These are phyloP conservation scores for Aphidius gifuensis DNA, from an alignment of 1,140 invertebrate species.

Conservation along the genomic window DNA sequence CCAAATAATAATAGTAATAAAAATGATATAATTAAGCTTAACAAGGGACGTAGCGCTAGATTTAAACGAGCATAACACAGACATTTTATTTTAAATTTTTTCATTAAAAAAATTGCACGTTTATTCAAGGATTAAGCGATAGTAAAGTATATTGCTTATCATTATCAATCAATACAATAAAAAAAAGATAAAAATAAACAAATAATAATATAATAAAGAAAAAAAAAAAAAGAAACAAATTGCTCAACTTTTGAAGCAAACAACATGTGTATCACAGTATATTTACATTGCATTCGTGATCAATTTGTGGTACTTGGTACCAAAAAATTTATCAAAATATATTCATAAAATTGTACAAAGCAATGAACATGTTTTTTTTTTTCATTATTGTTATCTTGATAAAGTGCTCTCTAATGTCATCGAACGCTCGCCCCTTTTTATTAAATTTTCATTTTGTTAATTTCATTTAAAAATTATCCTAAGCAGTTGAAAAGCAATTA, in stretches of 20 bases:
- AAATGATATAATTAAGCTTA: background rate
- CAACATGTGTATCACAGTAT: constrained; percentile 9
- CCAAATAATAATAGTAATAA: background rate
- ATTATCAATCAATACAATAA: background rate
- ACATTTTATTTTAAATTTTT: background rate
- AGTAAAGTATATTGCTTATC: background rate
- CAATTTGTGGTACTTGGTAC: background rate
- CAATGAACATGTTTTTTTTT: constrained; percentile 1
- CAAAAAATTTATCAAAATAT: constrained; percentile 1
- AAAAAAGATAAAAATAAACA: background rate
- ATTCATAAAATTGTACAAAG: constrained; percentile 1
- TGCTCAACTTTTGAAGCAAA: background rate
- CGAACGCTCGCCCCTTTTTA: constrained; percentile 34
- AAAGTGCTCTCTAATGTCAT: constrained; percentile 13
- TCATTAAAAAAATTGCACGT: constrained; percentile 1
- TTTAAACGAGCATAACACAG: background rate
- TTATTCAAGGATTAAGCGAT: background rate
- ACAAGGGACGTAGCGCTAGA: background rate
- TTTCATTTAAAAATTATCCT: no score
- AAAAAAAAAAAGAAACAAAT: background rate
- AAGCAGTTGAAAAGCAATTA: no score
- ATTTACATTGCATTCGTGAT: constrained; percentile 4
- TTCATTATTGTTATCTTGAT: background rate
- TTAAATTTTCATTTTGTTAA: no score
- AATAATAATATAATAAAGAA: background rate